phyloP scores from a whole-genome alignment of 2,888 invertebrate species.

The Philereme transversata region DNA sequence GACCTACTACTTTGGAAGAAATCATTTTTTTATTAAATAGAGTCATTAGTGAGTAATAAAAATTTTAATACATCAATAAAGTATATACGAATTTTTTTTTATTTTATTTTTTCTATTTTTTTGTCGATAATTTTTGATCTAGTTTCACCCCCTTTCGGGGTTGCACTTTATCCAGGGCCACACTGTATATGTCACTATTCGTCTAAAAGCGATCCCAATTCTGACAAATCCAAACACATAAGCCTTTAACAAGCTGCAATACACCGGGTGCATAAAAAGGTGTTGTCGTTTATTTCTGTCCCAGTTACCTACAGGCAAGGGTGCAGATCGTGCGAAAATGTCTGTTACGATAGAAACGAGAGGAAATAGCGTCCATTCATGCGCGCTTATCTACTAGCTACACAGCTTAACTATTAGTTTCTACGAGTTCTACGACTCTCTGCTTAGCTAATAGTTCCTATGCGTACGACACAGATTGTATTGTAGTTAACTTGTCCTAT shows the following conservation, averaged over 20 bases:
- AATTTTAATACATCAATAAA: too few species aligned
- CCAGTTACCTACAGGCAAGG: slow-evolving; percentile 49
- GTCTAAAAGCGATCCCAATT: slow-evolving; percentile 1
- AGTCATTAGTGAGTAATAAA: too few species aligned
- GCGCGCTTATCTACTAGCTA: slow-evolving; percentile 43
- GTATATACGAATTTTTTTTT: too few species aligned
- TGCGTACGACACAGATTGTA: slow-evolving; percentile 3
- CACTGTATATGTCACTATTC: neutral
- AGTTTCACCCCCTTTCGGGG: too few species aligned
- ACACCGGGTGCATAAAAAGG: slow-evolving; percentile 21
- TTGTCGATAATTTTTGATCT: too few species aligned
- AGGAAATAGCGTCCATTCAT: slow-evolving; percentile 55
- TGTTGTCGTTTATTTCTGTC: slow-evolving; percentile 49
- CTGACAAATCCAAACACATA: slow-evolving; percentile 1
- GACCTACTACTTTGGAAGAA: too few species aligned
- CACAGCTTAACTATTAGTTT: slow-evolving; percentile 18
- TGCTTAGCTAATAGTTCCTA: slow-evolving; percentile 13
- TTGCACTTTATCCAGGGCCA: too few species aligned
- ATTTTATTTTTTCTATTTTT: too few species aligned
- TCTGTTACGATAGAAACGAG: slow-evolving; percentile 40
- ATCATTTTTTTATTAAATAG: too few species aligned
- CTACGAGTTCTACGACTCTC: neutral
- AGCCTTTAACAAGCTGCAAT: slow-evolving; percentile 7
- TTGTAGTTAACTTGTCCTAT: slow-evolving; percentile 29
- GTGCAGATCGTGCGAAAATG: slow-evolving; percentile 50